phyloP scores from a whole-genome alignment of 2,888 invertebrate species.

The Clistopyga incitator region DNA sequence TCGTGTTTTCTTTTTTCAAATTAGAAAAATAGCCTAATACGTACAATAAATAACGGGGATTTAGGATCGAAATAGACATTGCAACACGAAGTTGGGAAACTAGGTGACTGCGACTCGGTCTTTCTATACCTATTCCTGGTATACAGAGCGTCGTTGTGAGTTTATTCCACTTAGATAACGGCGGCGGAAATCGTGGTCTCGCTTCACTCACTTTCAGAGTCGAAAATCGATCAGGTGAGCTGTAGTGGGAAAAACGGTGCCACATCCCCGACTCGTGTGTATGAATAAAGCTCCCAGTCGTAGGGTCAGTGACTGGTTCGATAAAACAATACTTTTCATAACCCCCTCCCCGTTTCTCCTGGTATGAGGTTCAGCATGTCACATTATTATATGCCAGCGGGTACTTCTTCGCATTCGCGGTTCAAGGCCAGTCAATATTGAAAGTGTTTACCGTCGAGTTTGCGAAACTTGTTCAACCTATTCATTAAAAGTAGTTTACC shows the following conservation, averaged over 20 bases:
- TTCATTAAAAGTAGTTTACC: not conserved
- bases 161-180: slow-evolving; percentile 26
- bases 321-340: slow-evolving; percentile 28
- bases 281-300: slow-evolving; percentile 15
- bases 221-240: slow-evolving; percentile 40
- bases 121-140: slow-evolving; percentile 22
- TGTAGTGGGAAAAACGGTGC: not conserved
- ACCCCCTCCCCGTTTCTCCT: not conserved
- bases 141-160: slow-evolving; percentile 3
- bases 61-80: slow-evolving; percentile 39
- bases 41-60: not conserved
- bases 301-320: slow-evolving; percentile 50
- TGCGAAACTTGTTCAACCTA: not conserved
- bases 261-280: not conserved
- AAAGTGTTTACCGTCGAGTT: slow-evolving; percentile 2
- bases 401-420: not conserved
- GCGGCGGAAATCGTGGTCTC: slow-evolving; percentile 1
- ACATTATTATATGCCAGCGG: not conserved
- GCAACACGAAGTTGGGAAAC: slow-evolving; percentile 42
- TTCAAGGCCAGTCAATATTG: slow-evolving; percentile 27
- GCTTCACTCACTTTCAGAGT: slow-evolving; percentile 3
- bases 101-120: slow-evolving; percentile 49
- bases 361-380: slow-evolving; percentile 8
- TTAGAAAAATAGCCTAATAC: not conserved
- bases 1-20: not conserved